Percentiles rank a stretch among this genome's conserved stretches.
Conservation (phyloP, 2,888 invertebrate species). For the Chaitophorus viminalis region DNA sequence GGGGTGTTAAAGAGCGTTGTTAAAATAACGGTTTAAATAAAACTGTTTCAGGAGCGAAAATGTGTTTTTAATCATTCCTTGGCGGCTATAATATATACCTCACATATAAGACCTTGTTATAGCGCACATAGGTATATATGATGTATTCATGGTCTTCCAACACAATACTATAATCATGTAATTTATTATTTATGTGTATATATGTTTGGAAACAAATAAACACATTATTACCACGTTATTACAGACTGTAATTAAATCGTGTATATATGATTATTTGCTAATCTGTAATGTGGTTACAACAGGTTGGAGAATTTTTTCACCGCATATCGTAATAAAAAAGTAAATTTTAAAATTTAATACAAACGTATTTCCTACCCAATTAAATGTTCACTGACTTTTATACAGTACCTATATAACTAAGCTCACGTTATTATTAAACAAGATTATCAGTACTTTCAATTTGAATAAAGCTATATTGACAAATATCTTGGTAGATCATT, state of each 20-base stretch:
- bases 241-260: slow-evolving; percentile 6
- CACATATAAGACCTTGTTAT: not conserved
- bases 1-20: slow-evolving; percentile 46
- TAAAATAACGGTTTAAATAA: slow-evolving; percentile 45
- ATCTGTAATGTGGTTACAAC: not conserved
- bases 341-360: not conserved
- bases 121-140: not conserved
- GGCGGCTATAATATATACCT: no score
- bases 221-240: slow-evolving; percentile 12
- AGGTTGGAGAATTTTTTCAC: slow-evolving; percentile 11
- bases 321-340: slow-evolving; percentile 9
- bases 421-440: not conserved
- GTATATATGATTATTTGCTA: not conserved
- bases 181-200: not conserved
- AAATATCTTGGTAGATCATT: not conserved
- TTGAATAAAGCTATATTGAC: not conserved
- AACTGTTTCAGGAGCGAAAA: slow-evolving; percentile 29
- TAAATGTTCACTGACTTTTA: not conserved
- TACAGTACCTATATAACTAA: not conserved
- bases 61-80: slow-evolving; percentile 42
- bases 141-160: not conserved
- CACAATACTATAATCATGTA: not conserved
- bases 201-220: not conserved
- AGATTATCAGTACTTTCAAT: not conserved
- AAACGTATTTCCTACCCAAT: not conserved